Percentiles rank a stretch among this genome's conserved stretches.
phyloP scores from a whole-genome alignment of 2,113 vertebrate species.

The Alaudala cheleensis region DNA sequence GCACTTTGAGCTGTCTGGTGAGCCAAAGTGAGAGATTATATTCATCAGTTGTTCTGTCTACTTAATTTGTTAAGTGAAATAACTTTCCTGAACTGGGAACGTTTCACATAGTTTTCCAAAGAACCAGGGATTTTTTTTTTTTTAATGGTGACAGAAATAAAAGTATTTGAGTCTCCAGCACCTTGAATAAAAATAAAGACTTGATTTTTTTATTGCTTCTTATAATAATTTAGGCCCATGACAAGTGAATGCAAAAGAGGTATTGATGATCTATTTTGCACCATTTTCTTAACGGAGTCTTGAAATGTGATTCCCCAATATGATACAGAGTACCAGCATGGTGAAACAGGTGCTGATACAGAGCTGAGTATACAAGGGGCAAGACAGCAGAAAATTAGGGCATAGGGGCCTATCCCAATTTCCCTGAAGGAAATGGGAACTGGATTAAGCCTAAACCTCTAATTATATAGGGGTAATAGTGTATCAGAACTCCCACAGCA shows the following conservation, averaged over 20 bases:
- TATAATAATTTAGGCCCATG: background rate
- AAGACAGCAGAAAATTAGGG: constrained; percentile 36
- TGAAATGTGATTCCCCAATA: background rate
- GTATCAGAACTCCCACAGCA: constrained; percentile 38
- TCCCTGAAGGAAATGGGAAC: background rate
- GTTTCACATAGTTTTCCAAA: background rate
- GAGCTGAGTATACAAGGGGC: background rate
- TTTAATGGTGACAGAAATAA: background rate
- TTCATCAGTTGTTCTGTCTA: background rate
- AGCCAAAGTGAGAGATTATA: background rate
- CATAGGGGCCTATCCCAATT: constrained; percentile 9
- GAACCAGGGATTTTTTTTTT: background rate
- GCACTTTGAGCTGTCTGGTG: background rate
- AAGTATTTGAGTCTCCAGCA: background rate
- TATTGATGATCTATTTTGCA: background rate
- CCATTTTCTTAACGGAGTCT: background rate
- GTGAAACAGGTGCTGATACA: background rate
- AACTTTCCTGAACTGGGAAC: background rate
- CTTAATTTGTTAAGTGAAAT: background rate
- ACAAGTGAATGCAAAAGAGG: background rate
- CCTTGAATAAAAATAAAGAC: background rate
- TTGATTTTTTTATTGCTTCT: background rate
- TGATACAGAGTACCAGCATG: background rate
- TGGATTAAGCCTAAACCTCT: constrained; percentile 53
- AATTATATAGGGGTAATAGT: constrained; percentile 45